Conservation (phyloP, 2,797 vertebrate genomes). For the Aeoliscus strigatus region DNA sequence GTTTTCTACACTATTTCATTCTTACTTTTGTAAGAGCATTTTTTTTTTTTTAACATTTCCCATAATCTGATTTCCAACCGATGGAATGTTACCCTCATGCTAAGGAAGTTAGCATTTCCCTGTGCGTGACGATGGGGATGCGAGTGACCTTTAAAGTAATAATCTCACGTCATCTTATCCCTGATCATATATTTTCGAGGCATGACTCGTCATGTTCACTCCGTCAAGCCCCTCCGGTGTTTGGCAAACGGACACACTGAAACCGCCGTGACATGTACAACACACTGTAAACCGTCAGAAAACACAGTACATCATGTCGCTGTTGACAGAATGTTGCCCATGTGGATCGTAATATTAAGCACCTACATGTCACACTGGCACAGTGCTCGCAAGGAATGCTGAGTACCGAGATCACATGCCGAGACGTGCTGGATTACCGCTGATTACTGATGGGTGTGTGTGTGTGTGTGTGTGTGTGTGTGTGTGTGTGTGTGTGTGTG, state of each 20-base stretch:
- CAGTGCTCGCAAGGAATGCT: conserved; percentile 53
- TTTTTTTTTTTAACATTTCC: too few species aligned
- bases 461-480: conserved; percentile 29
- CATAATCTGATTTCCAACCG: too few species aligned
- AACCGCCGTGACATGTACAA: conserved; percentile 7
- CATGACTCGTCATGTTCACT: too few species aligned
- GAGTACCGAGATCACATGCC: conserved; percentile 53
- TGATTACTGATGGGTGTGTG: conserved; percentile 47
- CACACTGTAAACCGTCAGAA: conserved; percentile 14
- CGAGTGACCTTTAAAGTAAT: too few species aligned
- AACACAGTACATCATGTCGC: conserved; percentile 21
- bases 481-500: conserved; percentile 15
- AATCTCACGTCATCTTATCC: too few species aligned
- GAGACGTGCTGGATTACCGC: conserved; percentile 51
- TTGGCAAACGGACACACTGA: conserved; percentile 5
- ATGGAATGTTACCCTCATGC: too few species aligned
- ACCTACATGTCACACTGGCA: conserved; percentile 38
- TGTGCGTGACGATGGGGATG: too few species aligned
- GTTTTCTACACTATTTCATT: too few species aligned
- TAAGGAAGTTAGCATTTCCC: too few species aligned
- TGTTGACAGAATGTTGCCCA: conserved; percentile 26
- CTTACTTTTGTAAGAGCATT: too few species aligned
- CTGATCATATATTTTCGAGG: too few species aligned
- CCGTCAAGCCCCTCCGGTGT: too few species aligned
- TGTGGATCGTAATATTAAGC: conserved; percentile 31